Percentiles rank a stretch among this genome's conserved stretches.
Evolutionary conservation across 1,140 invertebrate species (phyloP).

Genomic region (Pseudomyrmex gracilis): DNA sequence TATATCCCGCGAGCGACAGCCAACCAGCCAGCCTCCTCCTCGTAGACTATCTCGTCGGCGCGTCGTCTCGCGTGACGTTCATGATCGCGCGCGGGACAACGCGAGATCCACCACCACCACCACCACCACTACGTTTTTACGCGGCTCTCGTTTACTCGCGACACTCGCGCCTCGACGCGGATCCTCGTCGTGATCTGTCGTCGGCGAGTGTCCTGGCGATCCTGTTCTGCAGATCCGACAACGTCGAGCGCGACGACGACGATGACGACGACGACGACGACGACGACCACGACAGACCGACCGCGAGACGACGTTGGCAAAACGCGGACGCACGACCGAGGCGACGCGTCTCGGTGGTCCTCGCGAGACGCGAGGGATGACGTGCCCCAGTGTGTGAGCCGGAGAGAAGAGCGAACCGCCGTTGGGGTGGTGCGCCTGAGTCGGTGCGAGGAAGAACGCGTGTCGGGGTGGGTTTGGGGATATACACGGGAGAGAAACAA

Average conservation of each 20-base stretch:
- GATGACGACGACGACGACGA: slow-evolving; percentile 45
- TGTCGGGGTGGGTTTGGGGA: background rate
- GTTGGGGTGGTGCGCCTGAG: slow-evolving; percentile 11
- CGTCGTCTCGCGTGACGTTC: slow-evolving; percentile 53
- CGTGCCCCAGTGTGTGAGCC: slow-evolving; percentile 4
- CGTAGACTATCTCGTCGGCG: slow-evolving; percentile 69
- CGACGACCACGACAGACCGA: slow-evolving; percentile 28
- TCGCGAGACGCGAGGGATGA: slow-evolving; percentile 53
- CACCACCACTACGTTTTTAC: background rate
- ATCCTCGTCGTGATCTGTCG: slow-evolving; percentile 16
- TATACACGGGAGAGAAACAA: slow-evolving; percentile 9
- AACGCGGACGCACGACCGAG: slow-evolving; percentile 49
- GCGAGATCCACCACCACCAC: background rate
- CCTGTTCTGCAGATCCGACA: slow-evolving; percentile 21
- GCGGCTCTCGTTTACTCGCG: background rate
- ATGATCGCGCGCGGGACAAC: slow-evolving; percentile 46
- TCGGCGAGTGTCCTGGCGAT: slow-evolving; percentile 29
- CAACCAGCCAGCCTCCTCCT: slow-evolving; percentile 62
- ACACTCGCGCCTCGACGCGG: background rate
- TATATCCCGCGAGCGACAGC: slow-evolving; percentile 47
- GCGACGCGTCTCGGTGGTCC: slow-evolving; percentile 58
- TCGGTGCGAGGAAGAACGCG: slow-evolving; percentile 15
- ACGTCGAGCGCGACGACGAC: slow-evolving; percentile 35
- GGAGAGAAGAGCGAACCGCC: slow-evolving; percentile 18
- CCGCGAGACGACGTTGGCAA: slow-evolving; percentile 39